These are phyloP conservation scores for Helicoverpa assulta DNA, from an alignment of 2,888 invertebrate genomes.

Conservation along the genomic window DNA sequence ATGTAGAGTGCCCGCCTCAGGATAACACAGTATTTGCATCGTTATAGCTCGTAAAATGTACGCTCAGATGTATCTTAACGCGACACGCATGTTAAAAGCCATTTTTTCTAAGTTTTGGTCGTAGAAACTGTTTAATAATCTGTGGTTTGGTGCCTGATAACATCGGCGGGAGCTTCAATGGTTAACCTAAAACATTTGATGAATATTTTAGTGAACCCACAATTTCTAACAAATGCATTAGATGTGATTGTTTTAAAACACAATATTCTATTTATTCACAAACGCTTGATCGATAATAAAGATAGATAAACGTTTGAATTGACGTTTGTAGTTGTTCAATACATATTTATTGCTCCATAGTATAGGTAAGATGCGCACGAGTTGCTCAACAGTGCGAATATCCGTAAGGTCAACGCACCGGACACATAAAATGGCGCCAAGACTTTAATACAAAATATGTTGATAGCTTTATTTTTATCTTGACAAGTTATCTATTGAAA, in stretches of 20 bases:
- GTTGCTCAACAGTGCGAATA: slow-evolving; percentile 79
- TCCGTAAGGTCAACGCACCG: slow-evolving; percentile 78
- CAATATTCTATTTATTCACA: slow-evolving; percentile 29
- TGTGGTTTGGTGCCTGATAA: slow-evolving; percentile 11
- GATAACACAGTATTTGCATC: slow-evolving; percentile 67
- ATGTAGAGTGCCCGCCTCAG: slow-evolving; percentile 69
- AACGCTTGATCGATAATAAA: slow-evolving; percentile 34
- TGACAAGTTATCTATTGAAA: slow-evolving; percentile 49
- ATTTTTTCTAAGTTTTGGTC: slow-evolving; percentile 8
- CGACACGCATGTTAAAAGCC: slow-evolving; percentile 33
- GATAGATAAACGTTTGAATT: slow-evolving; percentile 35
- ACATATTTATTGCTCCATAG: slow-evolving; percentile 59
- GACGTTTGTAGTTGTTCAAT: slow-evolving; percentile 51
- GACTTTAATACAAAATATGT: slow-evolving; percentile 42
- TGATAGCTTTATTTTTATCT: slow-evolving; percentile 58
- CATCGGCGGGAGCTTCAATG: slow-evolving; percentile 30
- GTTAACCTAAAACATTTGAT: slow-evolving; percentile 5
- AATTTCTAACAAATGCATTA: neutral
- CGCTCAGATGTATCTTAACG: slow-evolving; percentile 43
- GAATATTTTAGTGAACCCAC: slow-evolving; percentile 5
- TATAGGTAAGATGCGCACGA: slow-evolving; percentile 72
- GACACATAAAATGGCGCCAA: slow-evolving; percentile 75
- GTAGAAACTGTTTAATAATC: no score
- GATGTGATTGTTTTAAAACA: slow-evolving; percentile 29
- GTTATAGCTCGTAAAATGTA: slow-evolving; percentile 66